Percentiles rank a stretch among this genome's conserved stretches.
Conservation (phyloP, 2,113 vertebrate genomes). For the Halcyon senegalensis region DNA sequence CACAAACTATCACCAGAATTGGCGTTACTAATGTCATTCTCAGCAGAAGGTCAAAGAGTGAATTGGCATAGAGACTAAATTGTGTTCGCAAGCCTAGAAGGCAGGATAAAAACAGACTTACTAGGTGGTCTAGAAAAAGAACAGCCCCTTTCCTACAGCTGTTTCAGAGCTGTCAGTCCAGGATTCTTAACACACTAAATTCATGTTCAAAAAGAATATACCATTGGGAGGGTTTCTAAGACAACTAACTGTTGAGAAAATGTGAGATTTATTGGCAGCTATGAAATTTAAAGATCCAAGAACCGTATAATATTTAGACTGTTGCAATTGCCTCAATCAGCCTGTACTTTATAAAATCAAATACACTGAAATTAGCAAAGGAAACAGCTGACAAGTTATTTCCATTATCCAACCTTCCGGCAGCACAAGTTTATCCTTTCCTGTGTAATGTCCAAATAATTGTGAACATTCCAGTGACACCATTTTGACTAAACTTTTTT, state of each 20-base stretch:
- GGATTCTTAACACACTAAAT: background rate
- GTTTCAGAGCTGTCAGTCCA: background rate
- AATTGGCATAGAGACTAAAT: background rate
- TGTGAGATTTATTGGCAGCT: constrained; percentile 1
- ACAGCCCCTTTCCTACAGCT: background rate
- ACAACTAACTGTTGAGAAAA: background rate
- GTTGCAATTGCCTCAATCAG: background rate
- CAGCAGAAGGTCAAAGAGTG: background rate
- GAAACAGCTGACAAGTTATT: background rate
- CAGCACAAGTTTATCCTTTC: background rate
- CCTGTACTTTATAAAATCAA: background rate
- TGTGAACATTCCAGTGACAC: background rate
- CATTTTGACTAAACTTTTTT: background rate
- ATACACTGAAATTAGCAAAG: background rate
- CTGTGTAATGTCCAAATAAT: background rate
- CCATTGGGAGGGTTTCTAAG: background rate
- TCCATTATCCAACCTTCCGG: background rate
- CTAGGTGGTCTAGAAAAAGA: background rate
- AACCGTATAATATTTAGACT: background rate
- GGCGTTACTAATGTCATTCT: background rate
- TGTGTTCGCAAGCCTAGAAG: background rate
- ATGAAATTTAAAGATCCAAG: background rate
- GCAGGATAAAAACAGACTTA: background rate
- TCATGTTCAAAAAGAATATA: background rate
- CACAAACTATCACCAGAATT: background rate